Base-by-base conservation (phyloP, 2,797 vertebrate species). In the Spinibarbus caldwelli region DNA sequence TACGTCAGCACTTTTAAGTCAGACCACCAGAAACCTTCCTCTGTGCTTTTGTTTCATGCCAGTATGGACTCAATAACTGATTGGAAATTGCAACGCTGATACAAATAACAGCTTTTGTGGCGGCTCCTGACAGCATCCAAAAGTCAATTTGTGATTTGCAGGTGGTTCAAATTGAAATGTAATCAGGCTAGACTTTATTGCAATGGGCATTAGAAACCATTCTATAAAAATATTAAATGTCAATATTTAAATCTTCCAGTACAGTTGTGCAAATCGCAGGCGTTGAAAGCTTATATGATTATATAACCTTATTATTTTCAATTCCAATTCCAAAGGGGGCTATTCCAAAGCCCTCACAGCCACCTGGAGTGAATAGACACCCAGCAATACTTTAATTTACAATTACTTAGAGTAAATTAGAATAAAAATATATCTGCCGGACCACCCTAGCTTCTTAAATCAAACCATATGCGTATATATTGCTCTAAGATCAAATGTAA, bases 391-490 rank as follows among this genome's bases (percentile, higher is more conserved):
- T 90, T 88, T 90, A 82, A 91, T 89, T 90, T 90, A 86, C 90
- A 91, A 91, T 89, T 90, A 88, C 89, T 91, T 91, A 88, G 87
- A 89, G 89, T 83, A 85, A 88, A 91, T 90, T 90, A 91, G 82
- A 91, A 89, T 89, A 82, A 88, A 89, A 85, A 89, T 87, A 88
- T 83, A 73, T 89, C 82, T 87, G 70, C 59, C 21, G 81, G 89
- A 91, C 90, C 89, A 90, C 91, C 89, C 84, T 85, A 45, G 77
- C 54, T 85, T 85, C 87, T 59, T 88, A 89, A 91, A 84, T 76
- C 67, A 67, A 89, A 89, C 86, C 91, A 90, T 84, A 90, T 91
- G 91, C 49, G 41, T 70, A 54, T 78, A 75, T 87, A 84, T 86
- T 85, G 68, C 78, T 43, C 78, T 59, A 84, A 88, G 80, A 89